Evolutionary conservation across 2,888 invertebrate genomes (phyloP).

Genomic region (Cheilosia urbana): DNA sequence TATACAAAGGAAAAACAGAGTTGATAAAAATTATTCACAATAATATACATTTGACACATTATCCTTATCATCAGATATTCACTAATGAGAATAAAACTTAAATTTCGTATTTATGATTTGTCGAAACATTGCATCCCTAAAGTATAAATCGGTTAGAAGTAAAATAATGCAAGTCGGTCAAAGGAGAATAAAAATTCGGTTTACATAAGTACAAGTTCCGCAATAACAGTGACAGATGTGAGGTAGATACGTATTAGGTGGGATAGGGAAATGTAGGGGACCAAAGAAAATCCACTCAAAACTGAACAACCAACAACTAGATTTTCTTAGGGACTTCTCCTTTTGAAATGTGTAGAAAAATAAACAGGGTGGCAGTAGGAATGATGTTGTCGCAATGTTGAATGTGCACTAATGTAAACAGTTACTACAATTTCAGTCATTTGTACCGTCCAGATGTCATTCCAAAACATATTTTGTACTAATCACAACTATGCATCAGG

Average conservation of each 20-base stretch:
- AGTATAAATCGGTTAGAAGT: conserved; percentile 43
- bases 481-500: background rate
- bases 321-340: background rate
- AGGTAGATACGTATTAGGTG: conserved; percentile 6
- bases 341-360: background rate
- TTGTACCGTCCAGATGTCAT: background rate
- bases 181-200: background rate
- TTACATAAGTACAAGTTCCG: background rate
- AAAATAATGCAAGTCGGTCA: background rate
- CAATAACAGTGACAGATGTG: background rate
- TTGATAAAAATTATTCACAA: conserved; percentile 63
- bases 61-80: conserved; percentile 52
- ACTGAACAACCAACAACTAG: background rate
- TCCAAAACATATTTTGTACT: conserved; percentile 3
- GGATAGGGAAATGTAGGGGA: conserved; percentile 7
- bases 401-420: background rate
- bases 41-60: conserved; percentile 61
- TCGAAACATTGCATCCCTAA: conserved; percentile 22
- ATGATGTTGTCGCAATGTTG: no score
- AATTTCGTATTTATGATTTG: conserved; percentile 18
- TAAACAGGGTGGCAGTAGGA: no score
- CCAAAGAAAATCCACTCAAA: background rate
- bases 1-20: conserved; percentile 61
- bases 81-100: conserved; percentile 30
- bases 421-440: conserved; percentile 2